These are phyloP conservation scores for Heliothis virescens DNA, from an alignment of 1,140 invertebrate species.

Conservation along the genomic window DNA sequence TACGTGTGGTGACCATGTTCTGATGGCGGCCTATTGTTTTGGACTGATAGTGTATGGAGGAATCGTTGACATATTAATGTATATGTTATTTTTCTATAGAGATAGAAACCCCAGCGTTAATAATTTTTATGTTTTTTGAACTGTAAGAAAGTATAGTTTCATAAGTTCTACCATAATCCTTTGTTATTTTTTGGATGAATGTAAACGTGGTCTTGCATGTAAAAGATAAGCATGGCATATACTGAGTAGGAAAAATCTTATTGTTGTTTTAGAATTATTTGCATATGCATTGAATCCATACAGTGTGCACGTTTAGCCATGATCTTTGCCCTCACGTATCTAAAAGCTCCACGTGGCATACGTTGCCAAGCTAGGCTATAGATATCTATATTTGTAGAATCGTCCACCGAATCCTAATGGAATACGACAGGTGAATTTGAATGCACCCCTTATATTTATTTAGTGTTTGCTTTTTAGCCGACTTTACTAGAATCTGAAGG, in stretches of 20 bases:
- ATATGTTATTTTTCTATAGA: no score
- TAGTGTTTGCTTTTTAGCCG: background rate
- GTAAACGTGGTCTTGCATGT: no score
- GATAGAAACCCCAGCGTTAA: no score
- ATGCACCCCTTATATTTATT: background rate
- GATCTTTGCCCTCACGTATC: constrained; percentile 22
- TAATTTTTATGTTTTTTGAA: no score
- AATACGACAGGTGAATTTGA: constrained; percentile 26
- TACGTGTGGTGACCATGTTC: background rate
- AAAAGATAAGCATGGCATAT: no score
- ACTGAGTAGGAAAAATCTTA: no score
- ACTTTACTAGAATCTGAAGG: background rate
- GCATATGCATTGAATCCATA: background rate
- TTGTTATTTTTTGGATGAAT: no score
- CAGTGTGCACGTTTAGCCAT: background rate
- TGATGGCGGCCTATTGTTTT: background rate
- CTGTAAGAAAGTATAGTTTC: no score
- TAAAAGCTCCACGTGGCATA: background rate
- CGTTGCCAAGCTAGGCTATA: background rate
- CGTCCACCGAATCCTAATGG: constrained; percentile 21
- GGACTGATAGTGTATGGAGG: background rate
- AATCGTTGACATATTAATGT: no score
- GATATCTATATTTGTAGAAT: background rate
- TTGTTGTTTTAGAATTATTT: no score
- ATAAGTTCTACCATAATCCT: no score